phyloP scores from a whole-genome alignment of 1,140 invertebrate genomes.

The Calephelis virginiensis region DNA sequence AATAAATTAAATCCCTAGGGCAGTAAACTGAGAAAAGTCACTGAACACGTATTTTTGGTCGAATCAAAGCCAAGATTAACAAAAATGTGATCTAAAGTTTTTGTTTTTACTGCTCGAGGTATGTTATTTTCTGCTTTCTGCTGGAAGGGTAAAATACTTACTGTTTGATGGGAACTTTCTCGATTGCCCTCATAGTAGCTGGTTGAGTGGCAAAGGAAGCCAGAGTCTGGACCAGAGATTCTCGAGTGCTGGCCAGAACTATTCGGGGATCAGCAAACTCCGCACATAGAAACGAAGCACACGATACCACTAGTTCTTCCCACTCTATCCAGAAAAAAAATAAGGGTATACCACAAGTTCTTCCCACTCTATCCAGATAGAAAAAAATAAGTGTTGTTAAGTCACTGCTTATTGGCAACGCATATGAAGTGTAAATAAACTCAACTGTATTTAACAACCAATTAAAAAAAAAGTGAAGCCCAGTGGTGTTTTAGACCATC shows the following conservation, averaged over 20 bases:
- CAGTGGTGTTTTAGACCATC: too few relatives aligned
- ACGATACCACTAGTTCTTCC: conserved; percentile 80
- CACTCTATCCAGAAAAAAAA: conserved; percentile 43
- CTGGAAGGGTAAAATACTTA: conserved; percentile 28
- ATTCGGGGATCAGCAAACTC: conserved; percentile 89
- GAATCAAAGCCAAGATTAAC: too few relatives aligned
- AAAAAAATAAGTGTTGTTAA: not conserved
- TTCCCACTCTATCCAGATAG: conserved; percentile 56
- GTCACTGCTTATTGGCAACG: not conserved
- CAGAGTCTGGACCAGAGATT: conserved; percentile 86
- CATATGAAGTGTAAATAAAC: not conserved
- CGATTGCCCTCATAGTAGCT: conserved; percentile 65
- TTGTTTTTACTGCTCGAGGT: too few relatives aligned
- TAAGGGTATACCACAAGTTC: conserved; percentile 76
- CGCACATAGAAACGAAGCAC: conserved; percentile 85
- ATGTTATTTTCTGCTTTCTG: too few relatives aligned
- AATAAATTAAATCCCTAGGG: too few relatives aligned
- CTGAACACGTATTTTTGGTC: too few relatives aligned
- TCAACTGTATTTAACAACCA: too few relatives aligned
- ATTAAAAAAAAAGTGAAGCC: too few relatives aligned
- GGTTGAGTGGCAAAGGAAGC: conserved; percentile 78
- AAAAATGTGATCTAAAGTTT: too few relatives aligned
- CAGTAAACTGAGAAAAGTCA: too few relatives aligned
- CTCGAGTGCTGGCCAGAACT: conserved; percentile 86
- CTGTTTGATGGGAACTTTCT: conserved; percentile 66